phyloP scores from a whole-genome alignment of 2,888 invertebrate genomes.

The Nemurella pictetii region DNA sequence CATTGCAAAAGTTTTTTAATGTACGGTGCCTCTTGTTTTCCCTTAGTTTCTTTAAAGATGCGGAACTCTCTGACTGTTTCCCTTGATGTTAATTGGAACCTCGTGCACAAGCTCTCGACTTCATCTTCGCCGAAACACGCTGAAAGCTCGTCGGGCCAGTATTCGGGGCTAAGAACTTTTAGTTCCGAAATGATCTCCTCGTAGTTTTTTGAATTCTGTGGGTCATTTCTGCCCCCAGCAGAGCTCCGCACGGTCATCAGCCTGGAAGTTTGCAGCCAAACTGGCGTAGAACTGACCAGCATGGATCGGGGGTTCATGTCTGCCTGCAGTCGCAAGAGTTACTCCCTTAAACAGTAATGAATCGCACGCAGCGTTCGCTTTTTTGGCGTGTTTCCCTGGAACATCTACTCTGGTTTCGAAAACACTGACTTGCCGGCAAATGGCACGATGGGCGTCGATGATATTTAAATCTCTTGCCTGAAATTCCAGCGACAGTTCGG shows the following conservation, averaged over 20 bases:
- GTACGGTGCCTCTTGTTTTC: background rate
- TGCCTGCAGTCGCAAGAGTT: background rate
- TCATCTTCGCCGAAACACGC: background rate
- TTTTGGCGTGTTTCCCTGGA: background rate
- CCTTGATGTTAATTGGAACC: background rate
- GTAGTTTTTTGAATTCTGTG: background rate
- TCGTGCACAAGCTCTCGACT: background rate
- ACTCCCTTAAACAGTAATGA: background rate
- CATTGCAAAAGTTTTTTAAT: background rate
- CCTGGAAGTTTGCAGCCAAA: background rate
- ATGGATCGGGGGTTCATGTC: background rate
- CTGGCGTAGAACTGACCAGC: background rate
- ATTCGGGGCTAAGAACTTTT: background rate
- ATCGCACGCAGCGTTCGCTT: background rate
- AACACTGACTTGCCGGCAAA: background rate
- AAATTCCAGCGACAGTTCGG: background rate
- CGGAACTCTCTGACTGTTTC: background rate
- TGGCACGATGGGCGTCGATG: background rate
- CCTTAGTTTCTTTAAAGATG: background rate
- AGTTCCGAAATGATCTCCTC: background rate
- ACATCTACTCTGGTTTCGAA: background rate
- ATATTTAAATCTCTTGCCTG: background rate
- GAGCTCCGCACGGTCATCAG: background rate
- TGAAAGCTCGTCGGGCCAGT: background rate
- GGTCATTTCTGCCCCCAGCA: background rate